These are phyloP conservation scores for Lophura nycthemera DNA, from an alignment of 2,113 vertebrate genomes.

Conservation along the genomic window DNA sequence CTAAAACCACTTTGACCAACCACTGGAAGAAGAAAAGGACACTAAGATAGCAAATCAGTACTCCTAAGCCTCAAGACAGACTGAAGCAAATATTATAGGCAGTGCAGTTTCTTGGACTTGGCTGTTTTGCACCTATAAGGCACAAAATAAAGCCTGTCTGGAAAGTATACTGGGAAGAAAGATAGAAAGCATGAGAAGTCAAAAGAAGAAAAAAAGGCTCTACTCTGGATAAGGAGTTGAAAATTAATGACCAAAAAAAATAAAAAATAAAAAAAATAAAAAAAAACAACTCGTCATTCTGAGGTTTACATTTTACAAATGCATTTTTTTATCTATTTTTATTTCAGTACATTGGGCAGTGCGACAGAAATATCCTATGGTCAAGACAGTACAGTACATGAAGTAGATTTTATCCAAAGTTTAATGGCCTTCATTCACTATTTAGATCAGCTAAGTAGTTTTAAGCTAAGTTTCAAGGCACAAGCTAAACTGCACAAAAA, in stretches of 20 bases:
- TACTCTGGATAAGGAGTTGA: neutral
- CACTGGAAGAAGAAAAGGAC: neutral
- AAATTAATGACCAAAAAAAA: neutral
- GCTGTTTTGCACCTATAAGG: neutral
- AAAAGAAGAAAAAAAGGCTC: neutral
- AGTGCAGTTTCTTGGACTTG: neutral
- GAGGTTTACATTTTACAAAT: neutral
- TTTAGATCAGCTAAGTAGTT: slow-evolving; percentile 5
- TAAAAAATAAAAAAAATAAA: no score
- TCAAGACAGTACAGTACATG: neutral
- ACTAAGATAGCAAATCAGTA: neutral
- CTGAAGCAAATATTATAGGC: neutral
- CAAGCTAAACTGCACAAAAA: neutral
- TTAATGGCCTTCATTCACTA: slow-evolving; percentile 1
- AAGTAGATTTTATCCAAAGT: neutral
- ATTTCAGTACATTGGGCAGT: neutral
- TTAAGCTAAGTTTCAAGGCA: neutral
- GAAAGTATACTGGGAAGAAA: neutral
- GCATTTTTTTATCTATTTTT: slow-evolving; percentile 1
- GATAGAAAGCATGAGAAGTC: neutral
- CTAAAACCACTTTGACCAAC: neutral
- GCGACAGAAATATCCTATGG: neutral
- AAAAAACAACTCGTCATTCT: neutral
- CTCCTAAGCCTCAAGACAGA: neutral
- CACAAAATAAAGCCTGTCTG: neutral